Base-by-base conservation (phyloP, 2,113 vertebrate genomes). In the Rhinolophus ferrumequinum region DNA sequence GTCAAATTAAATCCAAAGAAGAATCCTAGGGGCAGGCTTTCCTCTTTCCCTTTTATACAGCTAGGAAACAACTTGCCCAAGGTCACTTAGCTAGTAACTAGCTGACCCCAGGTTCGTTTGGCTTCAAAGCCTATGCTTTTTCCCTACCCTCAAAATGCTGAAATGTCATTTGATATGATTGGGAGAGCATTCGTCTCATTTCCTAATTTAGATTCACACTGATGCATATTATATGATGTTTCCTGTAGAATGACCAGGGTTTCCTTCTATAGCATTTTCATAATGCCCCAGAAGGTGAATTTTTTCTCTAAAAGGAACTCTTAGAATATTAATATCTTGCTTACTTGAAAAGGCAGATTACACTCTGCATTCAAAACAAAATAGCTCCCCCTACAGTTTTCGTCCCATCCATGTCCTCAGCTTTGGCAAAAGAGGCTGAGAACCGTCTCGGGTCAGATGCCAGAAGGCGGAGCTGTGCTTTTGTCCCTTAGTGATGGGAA, bases 331-430 rank as follows among this genome's bases (percentile, higher is more conserved):
- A 64, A 24, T 26, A 58, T 41, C 73, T 88, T 58, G 64, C 76
- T 88, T 35, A 33, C 54, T 81, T 67, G 70, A 56, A 88, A 90
- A 95, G n/a, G 13, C 66, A 91, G 50, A 66, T 26, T 64, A 72
- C 50, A 93, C 83, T 16, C 75, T 3, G 1, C 12, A 97, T 88
- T 92, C 21, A 92, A 81, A 94, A 97, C 93, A 96, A 97, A 98
- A 97, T 70, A 73, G 38, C 93, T 97, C 94, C 75, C 93, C 96
- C 97, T 96, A 2, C 56, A 92, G 81, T 50, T 97, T 85, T 41
- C 41, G 54, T 30, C 54, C 41, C 6, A 7, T 66, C 28, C 8
- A 2, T 50, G 8, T 44, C 28, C 30, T 24, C 30, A 0, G 30
- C 64, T 85, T 4, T 10, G 13, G 70, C 47, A 58, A 4, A 26